Evolutionary conservation across 2,888 invertebrate species (phyloP), one percentile per base, ranked within the genome.

Genomic region (Apamea anceps): DNA sequence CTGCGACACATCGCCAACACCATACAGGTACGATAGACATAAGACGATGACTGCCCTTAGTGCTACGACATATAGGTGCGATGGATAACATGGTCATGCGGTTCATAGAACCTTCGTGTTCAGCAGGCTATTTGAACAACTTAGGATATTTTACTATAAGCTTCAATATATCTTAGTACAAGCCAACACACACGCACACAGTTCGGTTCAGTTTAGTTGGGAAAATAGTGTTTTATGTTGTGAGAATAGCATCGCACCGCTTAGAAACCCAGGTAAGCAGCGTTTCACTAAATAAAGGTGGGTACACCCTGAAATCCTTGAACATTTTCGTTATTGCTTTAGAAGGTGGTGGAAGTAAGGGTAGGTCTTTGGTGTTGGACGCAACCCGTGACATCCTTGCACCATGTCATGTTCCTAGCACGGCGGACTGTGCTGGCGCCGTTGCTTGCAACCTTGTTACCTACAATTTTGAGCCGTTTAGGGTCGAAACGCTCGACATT

Each of bases 1-100:
- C 93, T 97, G 18, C 91, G 95, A 45, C 97, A 97, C 85, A 97
- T 97, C 1, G 97, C 97, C 0, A 91, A 94, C 73, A 97, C 97
- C 1, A 97, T 97, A 89, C 97, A 97, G 96, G 97, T 97, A 91
- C 60, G 70, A 28, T 82, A 74, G 12, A n/a, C 21, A 6, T 68
- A 51, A 77, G 37, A 37, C 12, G 25, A 63, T 32, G 32, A 54
- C 25, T 21, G 8, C 28, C 32, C 18, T 78, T 28, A 57, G 1
- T 21, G 18, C 18, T 54, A 15, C n/a, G 25, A 77, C 25, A 25
- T 79, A 12, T 1, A 57, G 76, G 37, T 5, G 18, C 57, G 32
- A 32, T 67, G 21, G 5, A 21, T 21, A 42, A n/a, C 13, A 67
- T 7, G 13, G n/a, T 2, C 21, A 15, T 32, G 25, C 1, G 1